Evolutionary conservation across 2,888 invertebrate genomes (phyloP).

Genomic region (Sipha maydis): DNA sequence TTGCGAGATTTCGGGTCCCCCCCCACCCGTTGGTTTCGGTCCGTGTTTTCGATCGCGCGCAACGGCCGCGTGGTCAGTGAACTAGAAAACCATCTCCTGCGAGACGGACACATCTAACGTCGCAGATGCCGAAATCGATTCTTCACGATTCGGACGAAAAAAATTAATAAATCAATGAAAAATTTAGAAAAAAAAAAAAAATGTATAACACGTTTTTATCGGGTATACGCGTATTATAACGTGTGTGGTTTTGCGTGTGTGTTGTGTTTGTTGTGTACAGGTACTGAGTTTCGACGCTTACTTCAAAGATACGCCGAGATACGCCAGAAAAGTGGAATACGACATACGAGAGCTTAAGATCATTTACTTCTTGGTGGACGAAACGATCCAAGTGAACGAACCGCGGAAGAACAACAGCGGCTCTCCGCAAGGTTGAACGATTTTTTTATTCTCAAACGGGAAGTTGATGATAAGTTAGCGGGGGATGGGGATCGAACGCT

Average conservation of each 20-base stretch:
- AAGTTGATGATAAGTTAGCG: no score
- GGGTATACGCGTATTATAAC: no score
- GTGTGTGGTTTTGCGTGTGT: no score
- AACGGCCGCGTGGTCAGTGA: conserved; percentile 12
- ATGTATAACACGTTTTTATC: neutral
- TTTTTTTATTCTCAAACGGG: no score
- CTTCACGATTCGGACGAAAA: neutral
- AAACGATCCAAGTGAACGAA: conserved; percentile 89
- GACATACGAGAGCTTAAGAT: conserved; percentile 84
- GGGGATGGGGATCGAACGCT: no score
- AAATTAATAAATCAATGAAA: no score
- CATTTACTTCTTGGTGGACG: conserved; percentile 89
- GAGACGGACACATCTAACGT: neutral
- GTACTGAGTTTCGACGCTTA: conserved; percentile 81
- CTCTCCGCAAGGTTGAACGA: conserved; percentile 78
- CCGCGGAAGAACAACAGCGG: conserved; percentile 86
- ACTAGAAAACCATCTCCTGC: neutral
- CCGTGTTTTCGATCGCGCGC: neutral
- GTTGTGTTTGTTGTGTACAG: conserved; percentile 67
- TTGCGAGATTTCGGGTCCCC: no score
- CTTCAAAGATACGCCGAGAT: conserved; percentile 82
- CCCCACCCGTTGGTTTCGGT: conserved; percentile 29
- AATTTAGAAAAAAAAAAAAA: neutral
- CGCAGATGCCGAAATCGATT: neutral
- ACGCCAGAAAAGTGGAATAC: conserved; percentile 73